phyloP scores from a whole-genome alignment of 2,888 invertebrate species.

The Nasonia oneida region DNA sequence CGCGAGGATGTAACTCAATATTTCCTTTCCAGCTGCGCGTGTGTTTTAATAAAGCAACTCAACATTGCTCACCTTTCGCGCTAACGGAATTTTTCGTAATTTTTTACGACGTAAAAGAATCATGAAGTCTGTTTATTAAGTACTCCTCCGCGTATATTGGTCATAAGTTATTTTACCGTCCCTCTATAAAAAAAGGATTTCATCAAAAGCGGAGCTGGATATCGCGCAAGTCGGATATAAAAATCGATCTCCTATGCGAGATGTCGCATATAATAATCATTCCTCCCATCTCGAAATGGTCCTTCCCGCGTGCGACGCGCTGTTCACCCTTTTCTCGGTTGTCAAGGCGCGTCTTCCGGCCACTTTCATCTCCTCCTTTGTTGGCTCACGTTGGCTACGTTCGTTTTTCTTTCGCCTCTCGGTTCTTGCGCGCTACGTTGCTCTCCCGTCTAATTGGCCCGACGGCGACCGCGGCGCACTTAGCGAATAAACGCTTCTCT shows the following conservation, averaged over 20 bases:
- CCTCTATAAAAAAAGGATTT: constrained; percentile 7
- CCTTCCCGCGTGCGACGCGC: background rate
- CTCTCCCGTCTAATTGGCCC: constrained; percentile 50
- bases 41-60: background rate
- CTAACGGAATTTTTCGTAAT: background rate
- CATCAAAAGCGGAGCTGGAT: background rate
- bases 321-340: background rate
- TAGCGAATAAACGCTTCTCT: constrained; percentile 47
- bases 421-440: background rate
- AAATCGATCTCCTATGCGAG: background rate
- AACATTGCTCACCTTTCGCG: background rate
- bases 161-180: constrained; percentile 11
- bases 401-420: background rate
- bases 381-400: constrained; percentile 1
- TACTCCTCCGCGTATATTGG: background rate
- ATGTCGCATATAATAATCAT: background rate
- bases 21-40: background rate
- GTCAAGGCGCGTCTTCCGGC: background rate
- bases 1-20: background rate
- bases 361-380: background rate
- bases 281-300: background rate
- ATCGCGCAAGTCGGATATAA: background rate
- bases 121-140: background rate
- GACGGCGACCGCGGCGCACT: constrained; percentile 32
- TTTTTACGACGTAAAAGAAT: background rate